phyloP scores from a whole-genome alignment of 1,140 invertebrate genomes.

The Drosophila virilis region DNA sequence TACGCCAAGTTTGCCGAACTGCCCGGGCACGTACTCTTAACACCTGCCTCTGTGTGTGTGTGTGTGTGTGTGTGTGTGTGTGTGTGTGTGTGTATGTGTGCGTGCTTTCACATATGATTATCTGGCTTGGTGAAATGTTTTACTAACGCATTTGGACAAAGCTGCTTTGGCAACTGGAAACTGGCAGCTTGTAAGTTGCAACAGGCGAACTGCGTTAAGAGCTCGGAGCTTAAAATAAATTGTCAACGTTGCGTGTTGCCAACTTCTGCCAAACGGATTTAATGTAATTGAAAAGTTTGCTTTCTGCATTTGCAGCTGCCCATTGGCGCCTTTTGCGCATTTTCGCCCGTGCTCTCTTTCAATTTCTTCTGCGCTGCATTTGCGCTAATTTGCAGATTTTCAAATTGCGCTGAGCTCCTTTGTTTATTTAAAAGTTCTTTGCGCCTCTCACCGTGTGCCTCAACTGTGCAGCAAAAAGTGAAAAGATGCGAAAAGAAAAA shows the following conservation, averaged over 20 bases:
- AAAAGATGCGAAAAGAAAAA: slow-evolving; percentile 67
- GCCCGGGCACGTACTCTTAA: slow-evolving; percentile 44
- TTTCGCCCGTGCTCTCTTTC: slow-evolving; percentile 12
- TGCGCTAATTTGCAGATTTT: slow-evolving; percentile 80
- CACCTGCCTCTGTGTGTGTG: slow-evolving; percentile 62
- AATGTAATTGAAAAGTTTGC: slow-evolving; percentile 80
- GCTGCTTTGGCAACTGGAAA: slow-evolving; percentile 32
- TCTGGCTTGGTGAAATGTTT: slow-evolving; percentile 53
- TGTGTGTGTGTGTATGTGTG: slow-evolving; percentile 20
- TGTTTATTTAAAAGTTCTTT: slow-evolving; percentile 74
- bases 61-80: slow-evolving; percentile 28
- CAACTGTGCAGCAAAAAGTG: slow-evolving; percentile 14
- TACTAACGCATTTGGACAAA: slow-evolving; percentile 67
- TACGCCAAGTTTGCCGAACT: slow-evolving; percentile 22
- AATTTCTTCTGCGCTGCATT: slow-evolving; percentile 59
- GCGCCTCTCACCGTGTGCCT: slow-evolving; percentile 17
- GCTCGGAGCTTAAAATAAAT: slow-evolving; percentile 68
- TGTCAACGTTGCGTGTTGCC: slow-evolving; percentile 72
- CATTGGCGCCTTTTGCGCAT: slow-evolving; percentile 25
- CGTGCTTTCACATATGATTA: slow-evolving; percentile 52
- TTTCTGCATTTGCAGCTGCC: slow-evolving; percentile 47
- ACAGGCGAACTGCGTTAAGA: slow-evolving; percentile 28
- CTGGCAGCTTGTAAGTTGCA: slow-evolving; percentile 54
- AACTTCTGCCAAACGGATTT: slow-evolving; percentile 69
- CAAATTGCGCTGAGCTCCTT: slow-evolving; percentile 67